phyloP scores from a whole-genome alignment of 2,113 vertebrate species.

The Salvelinus fontinalis region DNA sequence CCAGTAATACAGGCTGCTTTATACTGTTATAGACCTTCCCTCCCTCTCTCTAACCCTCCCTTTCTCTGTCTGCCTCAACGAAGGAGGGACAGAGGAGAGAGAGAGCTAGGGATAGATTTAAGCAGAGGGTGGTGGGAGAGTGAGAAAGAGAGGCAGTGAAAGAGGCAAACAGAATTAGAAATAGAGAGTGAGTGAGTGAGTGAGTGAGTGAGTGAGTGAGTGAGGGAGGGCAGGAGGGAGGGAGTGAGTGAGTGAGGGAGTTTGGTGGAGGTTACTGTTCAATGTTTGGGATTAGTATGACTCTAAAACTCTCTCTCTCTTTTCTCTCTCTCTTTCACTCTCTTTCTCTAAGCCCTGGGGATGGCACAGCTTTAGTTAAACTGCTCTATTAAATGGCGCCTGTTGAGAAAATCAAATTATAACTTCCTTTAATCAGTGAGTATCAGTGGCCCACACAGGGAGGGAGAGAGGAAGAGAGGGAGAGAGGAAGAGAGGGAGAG shows the following conservation, averaged over 20 bases:
- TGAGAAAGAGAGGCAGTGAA: too few species aligned
- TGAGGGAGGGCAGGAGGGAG: slow-evolving; percentile 46
- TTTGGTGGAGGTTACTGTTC: slow-evolving; percentile 65
- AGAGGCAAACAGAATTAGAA: too few species aligned
- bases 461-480: slow-evolving; percentile 8
- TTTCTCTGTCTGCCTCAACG: slow-evolving; percentile 55
- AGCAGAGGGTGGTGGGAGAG: slow-evolving; percentile 6
- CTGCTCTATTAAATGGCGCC: slow-evolving; percentile 77
- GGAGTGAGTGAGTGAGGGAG: slow-evolving; percentile 52
- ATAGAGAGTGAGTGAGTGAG: too few species aligned
- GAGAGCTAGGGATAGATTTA: slow-evolving; percentile 55
- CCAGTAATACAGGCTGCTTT: slow-evolving; percentile 59
- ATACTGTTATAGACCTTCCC: neutral
- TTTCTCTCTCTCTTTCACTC: slow-evolving; percentile 39
- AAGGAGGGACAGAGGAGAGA: slow-evolving; percentile 61
- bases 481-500: slow-evolving; percentile 40
- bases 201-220: slow-evolving; percentile 24
- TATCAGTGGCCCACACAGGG: slow-evolving; percentile 76
- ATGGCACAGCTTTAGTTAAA: slow-evolving; percentile 77
- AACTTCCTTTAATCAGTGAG: slow-evolving; percentile 78
- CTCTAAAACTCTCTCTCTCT: slow-evolving; percentile 34
- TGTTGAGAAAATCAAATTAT: slow-evolving; percentile 80
- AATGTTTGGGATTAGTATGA: slow-evolving; percentile 72
- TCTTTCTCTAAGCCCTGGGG: slow-evolving; percentile 68
- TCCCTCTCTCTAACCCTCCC: slow-evolving; percentile 42